A percentile compares a stretch with the other conserved stretches of the same genome.
phyloP scores from a whole-genome alignment of 2,888 invertebrate species.

The Andrena bucephala region DNA sequence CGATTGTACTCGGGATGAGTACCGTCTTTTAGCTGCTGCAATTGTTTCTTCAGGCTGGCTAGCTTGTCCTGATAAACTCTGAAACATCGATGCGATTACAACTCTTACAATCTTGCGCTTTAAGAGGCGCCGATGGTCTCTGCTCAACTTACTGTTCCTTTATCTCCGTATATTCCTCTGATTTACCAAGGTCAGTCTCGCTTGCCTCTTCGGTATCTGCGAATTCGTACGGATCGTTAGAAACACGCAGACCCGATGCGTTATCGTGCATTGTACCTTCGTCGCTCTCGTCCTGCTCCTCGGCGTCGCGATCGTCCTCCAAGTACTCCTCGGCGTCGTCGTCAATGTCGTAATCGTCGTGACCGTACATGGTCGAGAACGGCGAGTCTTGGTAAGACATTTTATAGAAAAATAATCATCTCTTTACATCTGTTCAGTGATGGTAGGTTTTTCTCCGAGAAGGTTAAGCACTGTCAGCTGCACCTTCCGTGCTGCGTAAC shows the following conservation, averaged over 20 bases:
- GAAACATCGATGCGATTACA: slow-evolving; percentile 65
- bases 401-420: slow-evolving; percentile 42
- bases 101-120: too few relatives aligned
- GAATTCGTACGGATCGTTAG: slow-evolving; percentile 64
- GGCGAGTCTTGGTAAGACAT: slow-evolving; percentile 90
- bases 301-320: slow-evolving; percentile 89
- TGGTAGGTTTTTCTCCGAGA: too few relatives aligned
- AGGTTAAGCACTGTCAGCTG: too few relatives aligned
- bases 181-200: slow-evolving; percentile 95
- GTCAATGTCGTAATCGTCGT: slow-evolving; percentile 90
- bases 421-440: not conserved
- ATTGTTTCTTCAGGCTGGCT: slow-evolving; percentile 93
- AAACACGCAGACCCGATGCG: not conserved
- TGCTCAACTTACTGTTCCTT: slow-evolving; percentile 91
- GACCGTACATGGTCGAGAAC: slow-evolving; percentile 88
- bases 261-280: slow-evolving; percentile 84
- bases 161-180: slow-evolving; percentile 93
- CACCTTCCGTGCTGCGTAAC: too few relatives aligned
- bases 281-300: slow-evolving; percentile 88
- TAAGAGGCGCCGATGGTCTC: too few relatives aligned
- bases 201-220: slow-evolving; percentile 98
- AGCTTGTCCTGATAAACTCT: slow-evolving; percentile 97
- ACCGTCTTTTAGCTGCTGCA: slow-evolving; percentile 95
- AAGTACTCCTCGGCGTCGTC: slow-evolving; percentile 90
- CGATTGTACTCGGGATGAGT: slow-evolving; percentile 94